These are phyloP conservation scores for Phyllotis vaccarum DNA, from an alignment of 2,797 vertebrate species.

Conservation along the genomic window DNA sequence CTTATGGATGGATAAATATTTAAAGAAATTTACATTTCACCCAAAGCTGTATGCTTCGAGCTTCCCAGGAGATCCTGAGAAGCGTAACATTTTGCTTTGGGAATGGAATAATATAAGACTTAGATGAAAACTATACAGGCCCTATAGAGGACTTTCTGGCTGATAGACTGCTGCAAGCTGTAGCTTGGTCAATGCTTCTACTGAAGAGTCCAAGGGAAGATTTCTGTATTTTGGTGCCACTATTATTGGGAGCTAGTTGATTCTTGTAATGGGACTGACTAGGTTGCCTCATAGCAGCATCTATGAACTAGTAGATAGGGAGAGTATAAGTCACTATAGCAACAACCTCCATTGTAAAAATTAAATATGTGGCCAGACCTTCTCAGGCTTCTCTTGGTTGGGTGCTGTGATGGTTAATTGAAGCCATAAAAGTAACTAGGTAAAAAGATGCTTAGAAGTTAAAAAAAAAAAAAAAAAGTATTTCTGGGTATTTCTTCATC, in stretches of 20 bases:
- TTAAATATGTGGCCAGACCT: neutral
- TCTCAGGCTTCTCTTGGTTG: neutral
- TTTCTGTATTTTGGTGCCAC: neutral
- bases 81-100: constrained; percentile 86
- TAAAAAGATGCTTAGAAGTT: neutral
- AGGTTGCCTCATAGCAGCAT: neutral
- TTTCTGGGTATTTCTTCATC: neutral
- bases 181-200: neutral
- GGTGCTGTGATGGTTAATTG: neutral
- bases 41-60: constrained; percentile 88
- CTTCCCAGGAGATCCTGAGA: constrained; percentile 87
- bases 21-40: constrained; percentile 92
- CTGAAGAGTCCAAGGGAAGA: neutral
- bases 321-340: too few relatives aligned
- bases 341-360: neutral
- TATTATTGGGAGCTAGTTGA: too few relatives aligned
- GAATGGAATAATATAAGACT: constrained; percentile 70
- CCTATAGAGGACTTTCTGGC: constrained; percentile 22
- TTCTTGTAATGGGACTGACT: neutral
- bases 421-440: neutral
- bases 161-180: neutral
- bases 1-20: constrained; percentile 92
- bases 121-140: constrained; percentile 73
- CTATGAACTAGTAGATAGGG: neutral
- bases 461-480: too few relatives aligned